Evolutionary conservation across 1,140 invertebrate species (phyloP).

Genomic region (Tetramorium parvispinum): DNA sequence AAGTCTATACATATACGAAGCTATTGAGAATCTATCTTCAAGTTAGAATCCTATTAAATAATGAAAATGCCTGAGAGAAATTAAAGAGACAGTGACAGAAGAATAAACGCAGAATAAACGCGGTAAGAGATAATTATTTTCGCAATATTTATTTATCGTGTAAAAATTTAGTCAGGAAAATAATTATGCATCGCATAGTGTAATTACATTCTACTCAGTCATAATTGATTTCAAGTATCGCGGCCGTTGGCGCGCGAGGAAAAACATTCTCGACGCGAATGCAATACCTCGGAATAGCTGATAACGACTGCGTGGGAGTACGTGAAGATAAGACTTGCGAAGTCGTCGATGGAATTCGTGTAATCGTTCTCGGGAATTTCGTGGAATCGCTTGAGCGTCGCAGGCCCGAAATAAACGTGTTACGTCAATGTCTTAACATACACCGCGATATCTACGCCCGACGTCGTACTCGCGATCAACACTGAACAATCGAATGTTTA

Average conservation of each 20-base stretch:
- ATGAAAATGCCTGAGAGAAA: not conserved
- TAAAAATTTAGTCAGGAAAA: not conserved
- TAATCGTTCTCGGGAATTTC: slow-evolving; percentile 68
- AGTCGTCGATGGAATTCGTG: slow-evolving; percentile 61
- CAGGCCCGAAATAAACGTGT: slow-evolving; percentile 43
- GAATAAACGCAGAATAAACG: not conserved
- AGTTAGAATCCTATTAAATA: not conserved
- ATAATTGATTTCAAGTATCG: slow-evolving; percentile 17
- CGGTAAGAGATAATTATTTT: not conserved
- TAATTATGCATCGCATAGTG: not conserved
- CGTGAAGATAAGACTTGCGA: slow-evolving; percentile 62
- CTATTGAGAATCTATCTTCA: not conserved
- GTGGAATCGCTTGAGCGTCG: slow-evolving; percentile 53
- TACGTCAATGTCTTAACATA: slow-evolving; percentile 62
- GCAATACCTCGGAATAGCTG: slow-evolving; percentile 53
- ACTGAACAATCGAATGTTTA: slow-evolving; percentile 62
- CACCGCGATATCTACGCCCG: slow-evolving; percentile 45
- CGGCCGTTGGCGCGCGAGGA: not conserved
- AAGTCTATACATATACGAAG: not conserved
- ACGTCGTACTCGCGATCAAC: slow-evolving; percentile 49
- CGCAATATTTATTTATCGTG: not conserved
- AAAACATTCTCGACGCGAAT: slow-evolving; percentile 36
- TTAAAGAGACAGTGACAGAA: not conserved
- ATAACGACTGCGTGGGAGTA: slow-evolving; percentile 68
- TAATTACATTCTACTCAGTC: not conserved